phyloP scores from a whole-genome alignment of 2,113 vertebrate genomes.

The Clarias gariepinus region DNA sequence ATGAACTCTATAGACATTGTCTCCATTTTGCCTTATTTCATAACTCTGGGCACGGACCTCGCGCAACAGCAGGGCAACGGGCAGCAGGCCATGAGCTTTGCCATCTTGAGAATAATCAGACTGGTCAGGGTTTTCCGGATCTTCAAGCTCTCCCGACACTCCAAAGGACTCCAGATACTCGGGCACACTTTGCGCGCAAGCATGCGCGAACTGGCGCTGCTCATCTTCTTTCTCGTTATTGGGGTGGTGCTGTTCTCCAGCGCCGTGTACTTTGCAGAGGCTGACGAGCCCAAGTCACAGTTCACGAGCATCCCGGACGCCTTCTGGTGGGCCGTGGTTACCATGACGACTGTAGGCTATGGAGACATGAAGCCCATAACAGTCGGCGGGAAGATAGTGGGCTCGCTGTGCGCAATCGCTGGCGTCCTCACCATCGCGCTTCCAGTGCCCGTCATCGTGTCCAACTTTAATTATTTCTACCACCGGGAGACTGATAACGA shows the following conservation, averaged over 20 bases:
- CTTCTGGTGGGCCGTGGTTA: slow-evolving; percentile 99
- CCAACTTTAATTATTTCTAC: slow-evolving; percentile 99
- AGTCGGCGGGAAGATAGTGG: slow-evolving; percentile 96
- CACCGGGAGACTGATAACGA: slow-evolving; percentile 96
- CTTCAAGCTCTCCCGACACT: slow-evolving; percentile 97
- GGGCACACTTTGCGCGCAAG: slow-evolving; percentile 95
- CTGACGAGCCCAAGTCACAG: slow-evolving; percentile 91
- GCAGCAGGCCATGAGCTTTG: slow-evolving; percentile 97
- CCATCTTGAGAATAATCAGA: slow-evolving; percentile 95
- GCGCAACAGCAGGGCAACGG: slow-evolving; percentile 86
- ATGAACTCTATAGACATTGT: slow-evolving; percentile 99
- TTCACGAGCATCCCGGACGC: slow-evolving; percentile 99
- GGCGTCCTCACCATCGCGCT: slow-evolving; percentile 98
- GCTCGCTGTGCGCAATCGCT: slow-evolving; percentile 96
- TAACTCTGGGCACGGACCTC: slow-evolving; percentile 95
- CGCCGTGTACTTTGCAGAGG: slow-evolving; percentile 97
- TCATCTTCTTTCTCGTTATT: slow-evolving; percentile 98
- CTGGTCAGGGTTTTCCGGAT: slow-evolving; percentile 96
- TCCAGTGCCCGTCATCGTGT: slow-evolving; percentile 98
- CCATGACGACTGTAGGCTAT: slow-evolving; percentile 99
- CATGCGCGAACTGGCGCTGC: slow-evolving; percentile 95
- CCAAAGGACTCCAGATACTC: slow-evolving; percentile 97
- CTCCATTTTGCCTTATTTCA: slow-evolving; percentile 99
- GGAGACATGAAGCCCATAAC: slow-evolving; percentile 99
- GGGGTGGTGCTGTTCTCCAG: slow-evolving; percentile 99